Conservation (phyloP, 1,140 invertebrate genomes). For the Drosophila persimilis region DNA sequence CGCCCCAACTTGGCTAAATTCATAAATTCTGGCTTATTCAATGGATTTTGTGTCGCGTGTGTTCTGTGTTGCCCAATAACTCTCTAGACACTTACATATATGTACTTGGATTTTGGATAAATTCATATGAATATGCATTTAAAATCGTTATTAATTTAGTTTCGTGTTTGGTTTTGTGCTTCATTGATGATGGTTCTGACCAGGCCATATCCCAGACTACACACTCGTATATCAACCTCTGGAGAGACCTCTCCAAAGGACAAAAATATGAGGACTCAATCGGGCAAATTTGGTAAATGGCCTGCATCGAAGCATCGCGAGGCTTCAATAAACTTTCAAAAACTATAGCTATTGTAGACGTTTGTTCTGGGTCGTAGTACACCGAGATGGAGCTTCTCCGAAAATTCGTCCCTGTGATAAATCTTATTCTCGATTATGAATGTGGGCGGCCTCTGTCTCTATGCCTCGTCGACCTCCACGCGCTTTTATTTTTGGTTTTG, state of each 20-base stretch:
- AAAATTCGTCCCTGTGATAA: neutral
- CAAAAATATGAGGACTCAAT: too few species aligned
- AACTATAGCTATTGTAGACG: constrained; percentile 25
- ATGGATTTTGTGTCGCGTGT: neutral
- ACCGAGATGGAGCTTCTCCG: too few species aligned
- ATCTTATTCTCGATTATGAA: too few species aligned
- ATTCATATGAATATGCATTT: constrained; percentile 8
- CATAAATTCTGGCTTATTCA: constrained; percentile 36
- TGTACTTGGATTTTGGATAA: neutral
- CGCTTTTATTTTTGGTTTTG: too few species aligned
- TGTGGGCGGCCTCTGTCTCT: too few species aligned
- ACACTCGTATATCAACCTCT: too few species aligned
- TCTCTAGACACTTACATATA: constrained; percentile 33
- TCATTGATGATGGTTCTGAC: too few species aligned
- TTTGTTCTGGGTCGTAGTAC: neutral
- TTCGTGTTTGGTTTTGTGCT: too few species aligned
- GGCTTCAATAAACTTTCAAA: constrained; percentile 15
- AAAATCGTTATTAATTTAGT: neutral
- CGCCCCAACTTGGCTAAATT: constrained; percentile 13
- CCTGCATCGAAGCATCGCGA: neutral
- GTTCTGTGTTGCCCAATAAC: constrained; percentile 17
- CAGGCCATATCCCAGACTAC: too few species aligned
- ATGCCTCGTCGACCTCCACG: too few species aligned
- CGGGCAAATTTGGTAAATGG: too few species aligned
- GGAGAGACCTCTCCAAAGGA: too few species aligned